Evolutionary conservation across 1,140 invertebrate species (phyloP).

Genomic region (Elysia chlorotica): DNA sequence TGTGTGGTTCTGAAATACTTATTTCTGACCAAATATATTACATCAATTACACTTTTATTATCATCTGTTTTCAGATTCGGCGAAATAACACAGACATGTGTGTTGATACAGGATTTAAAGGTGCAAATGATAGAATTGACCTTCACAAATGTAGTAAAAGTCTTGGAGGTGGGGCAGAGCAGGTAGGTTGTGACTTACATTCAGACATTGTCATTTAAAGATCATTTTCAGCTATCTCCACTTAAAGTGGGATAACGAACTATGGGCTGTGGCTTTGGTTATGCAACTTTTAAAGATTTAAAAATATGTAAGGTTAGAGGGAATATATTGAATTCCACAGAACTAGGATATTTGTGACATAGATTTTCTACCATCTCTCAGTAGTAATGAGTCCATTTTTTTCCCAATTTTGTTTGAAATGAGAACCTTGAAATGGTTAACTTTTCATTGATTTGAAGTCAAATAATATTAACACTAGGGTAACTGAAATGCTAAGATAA

Average conservation of each 20-base stretch:
- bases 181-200: conserved; percentile 55
- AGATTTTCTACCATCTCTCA: no score
- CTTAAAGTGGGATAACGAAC: no score
- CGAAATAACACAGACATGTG: conserved; percentile 64
- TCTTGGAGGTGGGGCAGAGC: conserved; percentile 65
- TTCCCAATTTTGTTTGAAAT: no score
- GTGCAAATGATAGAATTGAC: conserved; percentile 71
- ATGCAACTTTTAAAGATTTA: background rate
- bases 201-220: background rate
- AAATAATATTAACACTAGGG: no score
- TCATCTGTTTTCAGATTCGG: conserved; percentile 40
- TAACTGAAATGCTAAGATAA: no score
- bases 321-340: background rate
- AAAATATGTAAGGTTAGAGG: background rate
- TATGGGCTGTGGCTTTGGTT: background rate
- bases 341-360: background rate
- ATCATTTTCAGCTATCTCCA: no score
- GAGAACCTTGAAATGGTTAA: no score
- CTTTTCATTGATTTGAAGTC: no score
- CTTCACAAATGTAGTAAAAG: conserved; percentile 70
- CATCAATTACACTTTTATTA: background rate
- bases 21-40: no score
- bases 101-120: conserved; percentile 76
- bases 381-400: no score
- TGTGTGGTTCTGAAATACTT: no score